Conservation (phyloP, 2,113 vertebrate species). For the Tupaia tana region DNA sequence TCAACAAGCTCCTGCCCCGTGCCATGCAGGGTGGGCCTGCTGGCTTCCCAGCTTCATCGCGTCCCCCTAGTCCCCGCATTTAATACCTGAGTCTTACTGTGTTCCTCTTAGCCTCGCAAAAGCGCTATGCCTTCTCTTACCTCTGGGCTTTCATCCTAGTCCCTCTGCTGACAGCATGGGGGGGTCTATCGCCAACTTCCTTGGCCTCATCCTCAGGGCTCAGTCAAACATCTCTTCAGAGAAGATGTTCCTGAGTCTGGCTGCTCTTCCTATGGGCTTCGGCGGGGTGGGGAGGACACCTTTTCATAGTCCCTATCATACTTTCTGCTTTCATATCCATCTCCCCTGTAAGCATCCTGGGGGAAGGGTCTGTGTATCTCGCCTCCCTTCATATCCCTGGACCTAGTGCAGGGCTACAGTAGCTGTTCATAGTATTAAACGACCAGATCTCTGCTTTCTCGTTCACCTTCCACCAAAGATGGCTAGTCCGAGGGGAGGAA, state of each 20-base stretch:
- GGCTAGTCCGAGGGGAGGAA: background rate
- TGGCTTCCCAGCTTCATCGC: background rate
- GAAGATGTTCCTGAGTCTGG: background rate
- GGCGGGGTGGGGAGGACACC: background rate
- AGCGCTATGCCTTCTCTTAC: background rate
- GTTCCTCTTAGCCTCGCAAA: too few relatives aligned
- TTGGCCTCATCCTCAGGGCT: background rate
- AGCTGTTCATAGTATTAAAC: background rate
- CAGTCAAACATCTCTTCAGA: background rate
- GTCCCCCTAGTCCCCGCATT: rapidly evolving
- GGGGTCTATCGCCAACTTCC: background rate
- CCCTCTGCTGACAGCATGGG: too few relatives aligned
- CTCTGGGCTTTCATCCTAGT: background rate
- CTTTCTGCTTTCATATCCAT: too few relatives aligned
- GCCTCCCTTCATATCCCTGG: background rate
- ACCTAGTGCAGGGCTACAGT: background rate
- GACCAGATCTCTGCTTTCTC: background rate
- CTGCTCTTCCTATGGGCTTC: background rate
- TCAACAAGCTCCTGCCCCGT: too few relatives aligned
- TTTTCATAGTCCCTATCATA: background rate
- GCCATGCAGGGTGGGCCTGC: rapidly evolving
- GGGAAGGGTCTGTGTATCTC: background rate
- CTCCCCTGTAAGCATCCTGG: background rate
- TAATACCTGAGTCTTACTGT: background rate
- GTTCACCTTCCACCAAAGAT: background rate